Evolutionary conservation across 64 coral and sea anemone species (phyloP).

Genomic region (Dendronephthya gigantea): DNA sequence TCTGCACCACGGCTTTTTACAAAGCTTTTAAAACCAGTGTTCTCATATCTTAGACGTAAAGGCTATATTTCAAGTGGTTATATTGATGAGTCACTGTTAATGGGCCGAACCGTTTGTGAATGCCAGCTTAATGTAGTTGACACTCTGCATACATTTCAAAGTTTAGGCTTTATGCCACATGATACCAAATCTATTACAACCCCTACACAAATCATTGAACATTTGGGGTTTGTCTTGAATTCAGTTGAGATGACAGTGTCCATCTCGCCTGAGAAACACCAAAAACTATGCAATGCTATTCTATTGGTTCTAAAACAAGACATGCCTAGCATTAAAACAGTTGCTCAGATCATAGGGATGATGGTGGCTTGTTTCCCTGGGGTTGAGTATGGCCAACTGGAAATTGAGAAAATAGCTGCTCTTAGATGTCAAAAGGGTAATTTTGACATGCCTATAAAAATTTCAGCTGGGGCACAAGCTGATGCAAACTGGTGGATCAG

Average conservation of each 20-base stretch:
- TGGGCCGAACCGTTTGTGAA: constrained; percentile 34
- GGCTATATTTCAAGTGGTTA: neutral
- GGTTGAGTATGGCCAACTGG: neutral
- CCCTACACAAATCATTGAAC: constrained; percentile 31
- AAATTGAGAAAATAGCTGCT: neutral
- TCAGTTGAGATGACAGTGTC: constrained; percentile 44
- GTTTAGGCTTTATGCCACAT: constrained; percentile 52
- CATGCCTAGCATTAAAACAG: constrained; percentile 24
- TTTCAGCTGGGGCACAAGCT: no score
- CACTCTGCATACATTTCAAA: constrained; percentile 27
- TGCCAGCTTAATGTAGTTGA: constrained; percentile 35
- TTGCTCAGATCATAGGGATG: constrained; percentile 29
- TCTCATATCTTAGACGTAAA: neutral
- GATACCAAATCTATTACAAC: constrained; percentile 41
- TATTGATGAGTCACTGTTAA: constrained; percentile 47
- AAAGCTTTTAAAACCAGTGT: neutral
- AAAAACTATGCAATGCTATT: constrained; percentile 30
- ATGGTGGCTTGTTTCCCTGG: constrained; percentile 40
- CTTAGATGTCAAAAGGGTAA: constrained; percentile 29
- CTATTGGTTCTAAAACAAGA: neutral
- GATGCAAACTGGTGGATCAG: no score
- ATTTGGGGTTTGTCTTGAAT: constrained; percentile 51
- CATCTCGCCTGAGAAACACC: constrained; percentile 22
- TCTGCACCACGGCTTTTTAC: neutral
- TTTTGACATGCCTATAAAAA: constrained; percentile 33